A percentile compares a stretch with the other conserved stretches of the same genome.
Evolutionary conservation across 2,113 vertebrate genomes (phyloP).

Genomic region (Sander vitreus): DNA sequence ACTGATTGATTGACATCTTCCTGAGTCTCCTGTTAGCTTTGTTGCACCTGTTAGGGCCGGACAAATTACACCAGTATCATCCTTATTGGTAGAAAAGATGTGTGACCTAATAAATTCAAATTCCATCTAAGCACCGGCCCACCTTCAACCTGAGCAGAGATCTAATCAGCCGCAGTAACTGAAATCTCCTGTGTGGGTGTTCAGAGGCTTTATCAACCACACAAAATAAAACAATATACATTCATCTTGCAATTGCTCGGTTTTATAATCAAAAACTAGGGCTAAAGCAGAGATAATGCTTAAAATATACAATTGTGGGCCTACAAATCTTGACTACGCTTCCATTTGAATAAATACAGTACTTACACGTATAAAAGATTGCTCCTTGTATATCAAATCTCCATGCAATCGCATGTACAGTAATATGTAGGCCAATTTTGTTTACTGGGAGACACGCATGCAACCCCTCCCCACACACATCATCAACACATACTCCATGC

Average conservation of each 20-base stretch:
- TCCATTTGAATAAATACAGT: not conserved
- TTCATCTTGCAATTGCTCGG: too few relatives aligned
- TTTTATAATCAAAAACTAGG: not conserved
- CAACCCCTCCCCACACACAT: constrained; percentile 8
- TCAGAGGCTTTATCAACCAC: not conserved
- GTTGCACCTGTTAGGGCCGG: too few relatives aligned
- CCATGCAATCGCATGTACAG: not conserved
- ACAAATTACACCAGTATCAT: too few relatives aligned
- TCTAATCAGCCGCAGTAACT: too few relatives aligned
- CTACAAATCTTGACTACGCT: not conserved
- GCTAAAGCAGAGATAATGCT: not conserved
- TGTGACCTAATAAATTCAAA: too few relatives aligned
- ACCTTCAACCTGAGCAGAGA: too few relatives aligned
- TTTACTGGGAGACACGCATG: constrained; percentile 47
- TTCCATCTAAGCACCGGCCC: too few relatives aligned
- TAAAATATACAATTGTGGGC: not conserved
- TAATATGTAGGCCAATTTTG: constrained; percentile 41
- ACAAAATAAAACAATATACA: not conserved
- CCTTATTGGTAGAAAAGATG: too few relatives aligned
- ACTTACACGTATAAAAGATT: not conserved
- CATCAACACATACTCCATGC: not conserved
- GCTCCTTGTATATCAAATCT: not conserved
- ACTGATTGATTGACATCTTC: too few relatives aligned
- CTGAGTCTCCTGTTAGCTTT: too few relatives aligned
- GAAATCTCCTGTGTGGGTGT: too few relatives aligned